Evolutionary conservation across 2,888 invertebrate genomes (phyloP), one percentile per base, ranked within the genome.

Genomic region (Caenorhabditis macrosperma): DNA sequence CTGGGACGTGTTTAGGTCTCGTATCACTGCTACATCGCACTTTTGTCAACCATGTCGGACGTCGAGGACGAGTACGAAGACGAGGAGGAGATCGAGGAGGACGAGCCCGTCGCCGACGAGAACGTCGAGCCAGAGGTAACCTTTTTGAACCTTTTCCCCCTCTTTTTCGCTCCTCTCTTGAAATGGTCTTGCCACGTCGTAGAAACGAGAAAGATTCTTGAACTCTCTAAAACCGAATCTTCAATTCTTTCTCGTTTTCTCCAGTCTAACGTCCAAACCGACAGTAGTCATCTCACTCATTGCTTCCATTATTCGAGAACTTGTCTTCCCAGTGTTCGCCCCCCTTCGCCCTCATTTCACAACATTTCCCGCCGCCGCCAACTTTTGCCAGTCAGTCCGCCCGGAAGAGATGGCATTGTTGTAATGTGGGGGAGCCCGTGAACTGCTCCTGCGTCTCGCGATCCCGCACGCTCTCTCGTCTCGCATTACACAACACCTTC

Each of bases 21-120:
- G 74, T 75, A 75, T 75, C 74, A 60, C 74, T 75, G 38, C 72
- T 61, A 63, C 74, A 66, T 33, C 71, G 64, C 55, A 69, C 61
- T 60, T 26, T n/a, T 17, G 66, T 52, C 59, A 69, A 83, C 50
- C 82, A 88, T 88, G 88, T 88, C 88, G 64, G 88, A 88, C 82
- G 87, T 86, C 71, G 88, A 88, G 54, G 89, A 89, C 80, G 88
- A 89, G 82, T 82, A 83, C 59, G 82, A 83, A 38, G 82, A 84
- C 55, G 86, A 85, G 84, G 86, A 86, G 82, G 86, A 86, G 82
- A 75, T 85, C 75, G 88, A 88, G 72, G 86, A 87, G 80, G 88
- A 87, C 68, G 85, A 84, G 77, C 77, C 81, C 68, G 78, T 74
- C 63, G 72, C 67, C 55, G 80, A 68, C 48, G 80, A 79, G 46